A percentile compares a stretch with the other conserved stretches of the same genome.
Evolutionary conservation across 2,113 vertebrate genomes (phyloP).

Genomic region (Caranx ignobilis): DNA sequence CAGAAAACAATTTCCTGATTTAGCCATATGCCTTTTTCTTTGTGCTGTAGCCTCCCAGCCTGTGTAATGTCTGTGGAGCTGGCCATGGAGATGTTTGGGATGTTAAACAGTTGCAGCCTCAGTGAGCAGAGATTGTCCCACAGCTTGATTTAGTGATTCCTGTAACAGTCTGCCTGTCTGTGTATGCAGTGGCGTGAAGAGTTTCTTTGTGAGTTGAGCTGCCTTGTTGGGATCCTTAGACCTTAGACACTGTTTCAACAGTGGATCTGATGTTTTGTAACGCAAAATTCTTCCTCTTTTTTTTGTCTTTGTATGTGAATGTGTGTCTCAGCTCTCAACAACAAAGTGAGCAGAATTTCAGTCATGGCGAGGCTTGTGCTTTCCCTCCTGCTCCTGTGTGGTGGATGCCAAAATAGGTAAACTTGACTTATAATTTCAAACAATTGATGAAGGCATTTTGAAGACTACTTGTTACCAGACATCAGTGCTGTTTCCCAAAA

Average conservation of each 20-base stretch:
- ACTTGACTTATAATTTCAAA: background rate
- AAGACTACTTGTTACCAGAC: background rate
- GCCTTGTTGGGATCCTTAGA: background rate
- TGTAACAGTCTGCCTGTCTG: slow-evolving; percentile 32
- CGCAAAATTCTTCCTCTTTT: background rate
- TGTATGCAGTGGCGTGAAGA: slow-evolving; percentile 33
- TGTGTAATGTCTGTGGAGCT: background rate
- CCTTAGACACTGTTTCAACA: background rate
- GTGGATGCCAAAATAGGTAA: slow-evolving; percentile 72
- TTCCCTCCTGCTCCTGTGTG: slow-evolving; percentile 63
- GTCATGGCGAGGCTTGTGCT: slow-evolving; percentile 50
- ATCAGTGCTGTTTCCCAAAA: background rate
- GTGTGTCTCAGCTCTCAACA: slow-evolving; percentile 46
- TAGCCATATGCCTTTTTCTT: background rate
- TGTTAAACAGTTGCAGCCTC: slow-evolving; percentile 39
- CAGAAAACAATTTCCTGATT: slow-evolving; percentile 2
- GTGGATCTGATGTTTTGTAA: background rate
- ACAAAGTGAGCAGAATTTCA: slow-evolving; percentile 43
- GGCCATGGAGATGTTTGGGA: background rate
- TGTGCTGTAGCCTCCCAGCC: background rate
- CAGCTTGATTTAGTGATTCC: slow-evolving; percentile 42
- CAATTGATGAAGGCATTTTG: background rate
- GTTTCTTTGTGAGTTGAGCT: slow-evolving; percentile 35
- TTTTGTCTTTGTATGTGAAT: background rate
- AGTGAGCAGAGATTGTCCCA: slow-evolving; percentile 24